Evolutionary conservation across 2,113 vertebrate genomes (phyloP).

Genomic region (Pseudorasbora parva): DNA sequence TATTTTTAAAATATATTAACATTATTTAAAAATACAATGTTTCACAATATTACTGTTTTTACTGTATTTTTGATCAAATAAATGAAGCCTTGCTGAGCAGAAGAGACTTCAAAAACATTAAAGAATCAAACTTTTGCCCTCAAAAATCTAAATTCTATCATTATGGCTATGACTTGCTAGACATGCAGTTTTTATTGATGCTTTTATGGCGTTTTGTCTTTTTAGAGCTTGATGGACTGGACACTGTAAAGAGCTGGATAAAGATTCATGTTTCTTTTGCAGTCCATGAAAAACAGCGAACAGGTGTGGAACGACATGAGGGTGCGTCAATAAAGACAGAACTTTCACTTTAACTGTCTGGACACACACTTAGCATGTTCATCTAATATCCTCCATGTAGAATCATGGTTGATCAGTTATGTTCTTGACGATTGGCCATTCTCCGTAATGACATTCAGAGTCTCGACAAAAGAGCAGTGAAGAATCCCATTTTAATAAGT

Average conservation of each 20-base stretch:
- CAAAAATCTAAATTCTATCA: neutral
- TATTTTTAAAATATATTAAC: too few relatives aligned
- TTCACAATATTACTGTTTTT: too few relatives aligned
- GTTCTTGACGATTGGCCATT: constrained; percentile 83
- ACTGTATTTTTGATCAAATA: too few relatives aligned
- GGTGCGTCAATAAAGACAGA: neutral
- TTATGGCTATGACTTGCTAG: neutral
- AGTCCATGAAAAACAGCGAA: neutral
- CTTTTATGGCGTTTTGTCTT: neutral
- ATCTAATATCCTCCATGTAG: constrained; percentile 79
- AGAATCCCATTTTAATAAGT: constrained; percentile 90
- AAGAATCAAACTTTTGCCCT: too few relatives aligned
- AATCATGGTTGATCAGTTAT: constrained; percentile 86
- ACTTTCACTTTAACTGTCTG: neutral
- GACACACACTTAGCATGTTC: constrained; percentile 67
- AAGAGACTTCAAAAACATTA: too few relatives aligned
- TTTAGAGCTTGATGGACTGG: neutral
- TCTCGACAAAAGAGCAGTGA: constrained; percentile 80
- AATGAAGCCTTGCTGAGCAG: too few relatives aligned
- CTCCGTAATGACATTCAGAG: constrained; percentile 89
- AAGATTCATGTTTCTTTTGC: neutral
- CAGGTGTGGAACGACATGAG: neutral
- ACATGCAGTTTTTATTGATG: neutral
- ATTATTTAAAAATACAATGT: too few relatives aligned
- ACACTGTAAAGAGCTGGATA: neutral